Base-by-base conservation (phyloP, 1,140 invertebrate species). In the Bombus confusus region DNA sequence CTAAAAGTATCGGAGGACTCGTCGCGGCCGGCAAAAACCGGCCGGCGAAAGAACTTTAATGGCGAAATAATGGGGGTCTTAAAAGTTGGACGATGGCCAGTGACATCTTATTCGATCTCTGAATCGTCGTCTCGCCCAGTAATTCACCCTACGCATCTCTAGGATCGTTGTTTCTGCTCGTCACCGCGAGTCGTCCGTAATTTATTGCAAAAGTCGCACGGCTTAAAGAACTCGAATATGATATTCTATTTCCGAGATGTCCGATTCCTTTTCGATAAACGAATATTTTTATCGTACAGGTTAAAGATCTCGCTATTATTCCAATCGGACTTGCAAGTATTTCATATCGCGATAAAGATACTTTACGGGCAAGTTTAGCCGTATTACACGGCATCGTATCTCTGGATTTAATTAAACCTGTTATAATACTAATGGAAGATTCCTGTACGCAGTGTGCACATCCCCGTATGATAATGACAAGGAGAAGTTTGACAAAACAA, bases 51-150 rank as follows among this genome's bases (percentile, higher is more conserved):
- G 91, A 91, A 91, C 82, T 87, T 87, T 92, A 92, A 92, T 91
- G 89, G 85, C 39, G 68, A 90, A 92, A 92, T 93, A 92, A 93
- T 92, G 87, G 86, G 80, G 86, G 62, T 81, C 83, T 91, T 85
- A 68, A 86, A 90, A 88, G 78, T 87, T 91, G 91, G 88, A 88
- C 80, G 76, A 86, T 78, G 66, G 86, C 88, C 90, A 91, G 87
- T 64, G 74, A 87, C 86, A 89, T 86, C 85, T 87, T 86, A 82
- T 74, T 84, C 76, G 78, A 77, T 86, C 66, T 78, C 34, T 80
- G 85, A 87, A 37, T 66, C 66, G 80, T 80, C 64, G 73, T 89
- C 64, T 37, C 57, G 28, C 1, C n/a, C 5, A 9, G 8, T 31
- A 28, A 43, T 18, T 31, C 39, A 22, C 28, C 18, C 31, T 13